Conservation (phyloP, 2,888 invertebrate species). For the Geophilus truncorum region DNA sequence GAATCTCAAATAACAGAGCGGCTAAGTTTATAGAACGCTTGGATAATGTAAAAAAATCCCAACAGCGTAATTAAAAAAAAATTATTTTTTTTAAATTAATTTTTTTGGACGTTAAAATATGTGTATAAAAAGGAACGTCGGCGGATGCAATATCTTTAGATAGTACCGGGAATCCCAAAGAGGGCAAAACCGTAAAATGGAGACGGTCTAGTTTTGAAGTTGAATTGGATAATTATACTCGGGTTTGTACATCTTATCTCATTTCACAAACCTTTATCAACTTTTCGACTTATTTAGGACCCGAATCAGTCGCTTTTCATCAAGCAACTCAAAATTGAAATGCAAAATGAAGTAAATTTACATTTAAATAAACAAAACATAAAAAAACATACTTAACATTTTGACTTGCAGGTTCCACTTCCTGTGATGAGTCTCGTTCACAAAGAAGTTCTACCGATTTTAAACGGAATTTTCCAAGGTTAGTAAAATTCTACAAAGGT, state of each 20-base stretch:
- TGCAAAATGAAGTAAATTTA: not conserved
- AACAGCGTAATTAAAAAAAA: not conserved
- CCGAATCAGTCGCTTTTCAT: not conserved
- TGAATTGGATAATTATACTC: not conserved
- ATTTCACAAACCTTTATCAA: not conserved
- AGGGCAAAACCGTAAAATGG: not conserved
- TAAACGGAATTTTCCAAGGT: constrained; percentile 4
- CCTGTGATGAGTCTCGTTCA: not conserved
- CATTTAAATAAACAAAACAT: not conserved
- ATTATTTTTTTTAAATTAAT: no score
- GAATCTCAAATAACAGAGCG: not conserved
- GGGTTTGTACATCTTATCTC: not conserved
- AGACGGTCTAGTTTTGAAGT: not conserved
- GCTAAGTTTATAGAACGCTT: not conserved
- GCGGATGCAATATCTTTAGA: not conserved
- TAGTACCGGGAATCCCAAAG: not conserved
- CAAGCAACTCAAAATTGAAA: not conserved
- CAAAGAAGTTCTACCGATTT: constrained; percentile 1
- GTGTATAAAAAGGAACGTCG: not conserved
- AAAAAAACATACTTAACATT: not conserved
- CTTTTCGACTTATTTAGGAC: not conserved
- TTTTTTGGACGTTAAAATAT: no score
- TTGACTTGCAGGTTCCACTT: not conserved
- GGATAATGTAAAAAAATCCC: not conserved
- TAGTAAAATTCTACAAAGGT: not conserved